Percentiles rank a stretch among this genome's conserved stretches.
phyloP scores from a whole-genome alignment of 2,113 vertebrate species.

The Oophaga pumilio region DNA sequence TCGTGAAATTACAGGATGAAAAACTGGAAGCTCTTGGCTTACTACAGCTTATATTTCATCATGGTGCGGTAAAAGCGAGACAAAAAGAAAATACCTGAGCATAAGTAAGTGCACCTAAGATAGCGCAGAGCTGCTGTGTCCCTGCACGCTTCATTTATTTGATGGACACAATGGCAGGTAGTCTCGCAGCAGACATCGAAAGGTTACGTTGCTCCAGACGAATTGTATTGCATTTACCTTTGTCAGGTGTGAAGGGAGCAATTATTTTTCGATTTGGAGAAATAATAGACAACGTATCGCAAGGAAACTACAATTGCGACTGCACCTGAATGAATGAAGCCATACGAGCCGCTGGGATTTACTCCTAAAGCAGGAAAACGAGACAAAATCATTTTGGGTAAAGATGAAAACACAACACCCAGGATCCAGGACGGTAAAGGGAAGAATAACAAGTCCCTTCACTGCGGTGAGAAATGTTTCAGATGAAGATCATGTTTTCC shows the following conservation, averaged over 20 bases:
- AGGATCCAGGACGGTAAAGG: background rate
- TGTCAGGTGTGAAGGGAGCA: slow-evolving; percentile 48
- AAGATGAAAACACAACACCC: background rate
- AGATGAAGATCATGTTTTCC: background rate
- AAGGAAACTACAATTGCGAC: background rate
- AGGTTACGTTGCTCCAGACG: slow-evolving; percentile 1
- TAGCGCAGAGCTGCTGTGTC: background rate
- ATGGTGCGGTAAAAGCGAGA: background rate
- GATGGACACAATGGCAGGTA: slow-evolving; percentile 39
- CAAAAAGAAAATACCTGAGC: background rate
- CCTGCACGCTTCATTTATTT: slow-evolving; percentile 52
- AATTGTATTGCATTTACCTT: slow-evolving; percentile 30
- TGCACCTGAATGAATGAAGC: background rate
- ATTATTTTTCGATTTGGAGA: slow-evolving; percentile 45
- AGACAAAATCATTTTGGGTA: slow-evolving; percentile 4
- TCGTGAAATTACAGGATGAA: background rate
- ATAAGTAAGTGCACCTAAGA: background rate
- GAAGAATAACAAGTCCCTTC: background rate
- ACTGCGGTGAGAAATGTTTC: background rate
- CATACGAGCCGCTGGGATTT: background rate
- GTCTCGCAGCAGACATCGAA: background rate
- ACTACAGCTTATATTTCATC: background rate
- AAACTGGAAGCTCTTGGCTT: background rate
- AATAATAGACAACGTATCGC: slow-evolving; percentile 20
- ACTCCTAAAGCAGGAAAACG: slow-evolving; percentile 6